Conservation (phyloP, 2,797 vertebrate genomes). For the Enteromius mattozi region DNA sequence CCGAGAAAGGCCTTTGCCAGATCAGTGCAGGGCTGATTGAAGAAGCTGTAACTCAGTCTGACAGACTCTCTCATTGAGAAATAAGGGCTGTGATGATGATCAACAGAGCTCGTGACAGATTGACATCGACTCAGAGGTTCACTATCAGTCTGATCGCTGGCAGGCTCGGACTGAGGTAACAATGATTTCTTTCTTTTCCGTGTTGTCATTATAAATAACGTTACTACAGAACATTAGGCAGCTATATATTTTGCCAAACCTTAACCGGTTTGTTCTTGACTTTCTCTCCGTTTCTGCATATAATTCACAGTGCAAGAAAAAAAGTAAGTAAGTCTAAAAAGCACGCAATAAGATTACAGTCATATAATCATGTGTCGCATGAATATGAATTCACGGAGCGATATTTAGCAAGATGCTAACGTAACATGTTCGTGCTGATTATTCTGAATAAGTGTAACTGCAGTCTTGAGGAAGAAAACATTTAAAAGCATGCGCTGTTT, state of each 20-base stretch:
- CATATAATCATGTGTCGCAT: background rate
- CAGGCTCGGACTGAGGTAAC: conserved; percentile 3
- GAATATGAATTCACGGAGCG: background rate
- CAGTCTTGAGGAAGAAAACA: background rate
- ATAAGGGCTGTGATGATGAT: conserved; percentile 73
- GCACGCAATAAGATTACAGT: background rate
- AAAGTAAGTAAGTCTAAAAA: background rate
- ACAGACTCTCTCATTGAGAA: conserved; percentile 62
- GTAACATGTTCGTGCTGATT: background rate
- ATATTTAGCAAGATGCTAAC: background rate
- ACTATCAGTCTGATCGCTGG: fast-evolving
- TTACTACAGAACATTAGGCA: background rate
- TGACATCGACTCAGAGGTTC: background rate
- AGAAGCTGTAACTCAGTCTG: conserved; percentile 81
- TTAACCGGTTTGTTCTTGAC: background rate
- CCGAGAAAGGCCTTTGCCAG: conserved; percentile 90
- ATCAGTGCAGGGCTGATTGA: conserved; percentile 82
- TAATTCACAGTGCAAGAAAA: background rate
- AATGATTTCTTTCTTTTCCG: conserved; percentile 70
- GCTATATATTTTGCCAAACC: background rate
- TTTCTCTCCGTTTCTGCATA: background rate
- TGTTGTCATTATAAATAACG: conserved; percentile 62
- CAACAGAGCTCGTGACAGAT: background rate
- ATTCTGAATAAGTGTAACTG: background rate
- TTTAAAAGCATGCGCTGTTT: background rate